These are phyloP conservation scores for Falco concolor DNA, from an alignment of 2,797 vertebrate genomes.

Conservation along the genomic window DNA sequence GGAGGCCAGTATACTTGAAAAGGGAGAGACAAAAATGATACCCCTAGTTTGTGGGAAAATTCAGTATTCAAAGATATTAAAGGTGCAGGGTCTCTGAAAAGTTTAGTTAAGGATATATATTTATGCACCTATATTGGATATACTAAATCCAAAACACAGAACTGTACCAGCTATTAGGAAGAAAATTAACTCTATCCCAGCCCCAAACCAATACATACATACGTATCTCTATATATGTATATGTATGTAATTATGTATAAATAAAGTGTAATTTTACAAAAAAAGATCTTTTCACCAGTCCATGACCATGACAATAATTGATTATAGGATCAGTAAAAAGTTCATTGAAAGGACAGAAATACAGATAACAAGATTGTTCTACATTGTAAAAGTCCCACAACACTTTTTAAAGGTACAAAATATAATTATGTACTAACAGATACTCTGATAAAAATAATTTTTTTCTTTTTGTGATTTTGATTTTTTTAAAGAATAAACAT, in stretches of 20 bases:
- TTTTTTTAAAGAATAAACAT: slow-evolving; percentile 12
- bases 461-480: neutral
- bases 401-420: neutral
- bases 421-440: neutral
- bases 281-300: neutral
- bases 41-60: neutral
- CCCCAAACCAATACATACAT: neutral
- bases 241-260: neutral
- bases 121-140: neutral
- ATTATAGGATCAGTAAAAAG: neutral
- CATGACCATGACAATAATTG: neutral
- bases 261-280: neutral
- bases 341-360: slow-evolving; percentile 2
- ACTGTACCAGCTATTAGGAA: no score
- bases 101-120: neutral
- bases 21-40: neutral
- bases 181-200: no score
- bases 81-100: neutral
- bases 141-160: no score
- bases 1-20: neutral
- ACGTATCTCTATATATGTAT: neutral
- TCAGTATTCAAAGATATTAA: neutral
- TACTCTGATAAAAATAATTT: neutral
- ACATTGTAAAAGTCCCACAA: neutral
- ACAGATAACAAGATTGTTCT: neutral